phyloP scores from a whole-genome alignment of 2,797 vertebrate genomes.

The Ambastaia sidthimunki region DNA sequence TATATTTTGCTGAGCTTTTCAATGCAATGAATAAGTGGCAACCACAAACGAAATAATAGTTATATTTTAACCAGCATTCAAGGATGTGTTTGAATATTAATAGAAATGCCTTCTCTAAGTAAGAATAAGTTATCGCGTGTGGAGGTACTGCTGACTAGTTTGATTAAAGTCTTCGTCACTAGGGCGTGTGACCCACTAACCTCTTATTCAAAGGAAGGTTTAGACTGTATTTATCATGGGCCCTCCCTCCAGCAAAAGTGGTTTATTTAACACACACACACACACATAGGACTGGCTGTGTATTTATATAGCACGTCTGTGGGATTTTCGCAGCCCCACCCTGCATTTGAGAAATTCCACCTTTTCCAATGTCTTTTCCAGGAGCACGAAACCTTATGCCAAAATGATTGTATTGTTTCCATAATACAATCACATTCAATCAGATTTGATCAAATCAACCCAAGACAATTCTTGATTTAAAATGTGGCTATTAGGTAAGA shows the following conservation, averaged over 20 bases:
- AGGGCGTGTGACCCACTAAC: conserved; percentile 42
- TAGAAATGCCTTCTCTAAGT: neutral
- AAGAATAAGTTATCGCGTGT: conserved; percentile 1
- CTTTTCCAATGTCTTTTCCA: conserved; percentile 2
- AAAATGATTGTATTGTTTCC: neutral
- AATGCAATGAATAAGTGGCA: too few relatives aligned
- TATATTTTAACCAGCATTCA: neutral
- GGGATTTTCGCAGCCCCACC: conserved; percentile 49
- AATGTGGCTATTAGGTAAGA: neutral
- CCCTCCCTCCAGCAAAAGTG: conserved; percentile 33
- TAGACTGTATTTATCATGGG: conserved; percentile 34
- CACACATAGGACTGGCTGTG: conserved; percentile 33
- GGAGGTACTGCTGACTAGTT: neutral
- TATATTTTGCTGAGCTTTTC: neutral
- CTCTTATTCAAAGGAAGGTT: conserved; percentile 42
- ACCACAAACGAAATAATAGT: too few relatives aligned
- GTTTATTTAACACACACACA: conserved; percentile 9
- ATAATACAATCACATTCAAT: neutral
- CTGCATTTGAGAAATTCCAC: conserved; percentile 52
- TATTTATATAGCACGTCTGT: conserved; percentile 55
- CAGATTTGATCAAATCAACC: neutral
- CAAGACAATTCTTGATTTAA: neutral
- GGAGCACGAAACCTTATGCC: neutral
- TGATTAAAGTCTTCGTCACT: conserved; percentile 16
- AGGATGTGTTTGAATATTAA: neutral